phyloP scores from a whole-genome alignment of 2,113 vertebrate species.

The Pipa parva region DNA sequence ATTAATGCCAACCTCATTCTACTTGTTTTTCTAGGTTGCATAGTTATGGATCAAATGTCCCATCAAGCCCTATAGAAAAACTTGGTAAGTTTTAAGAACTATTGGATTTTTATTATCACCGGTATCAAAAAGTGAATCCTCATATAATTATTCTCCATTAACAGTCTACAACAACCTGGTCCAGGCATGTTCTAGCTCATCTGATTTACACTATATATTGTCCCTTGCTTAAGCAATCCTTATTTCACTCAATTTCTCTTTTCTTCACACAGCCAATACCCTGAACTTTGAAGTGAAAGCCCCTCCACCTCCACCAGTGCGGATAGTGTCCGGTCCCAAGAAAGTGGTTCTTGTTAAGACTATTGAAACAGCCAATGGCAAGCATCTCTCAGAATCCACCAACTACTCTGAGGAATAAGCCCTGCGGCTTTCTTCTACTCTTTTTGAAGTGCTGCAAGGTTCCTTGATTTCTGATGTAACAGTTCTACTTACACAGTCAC shows the following conservation, averaged over 20 bases:
- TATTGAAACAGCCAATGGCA: constrained; percentile 51
- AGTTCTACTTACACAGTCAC: no score
- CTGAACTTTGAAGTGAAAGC: background rate
- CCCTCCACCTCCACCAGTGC: background rate
- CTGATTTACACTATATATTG: no score
- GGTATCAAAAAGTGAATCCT: no score
- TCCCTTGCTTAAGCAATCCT: no score
- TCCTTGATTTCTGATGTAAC: no score
- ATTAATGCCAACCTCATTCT: no score
- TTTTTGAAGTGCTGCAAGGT: no score
- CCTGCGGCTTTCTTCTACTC: background rate
- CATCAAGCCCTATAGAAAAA: background rate
- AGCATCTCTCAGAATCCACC: constrained; percentile 50
- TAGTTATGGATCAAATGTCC: background rate
- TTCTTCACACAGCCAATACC: constrained; percentile 12
- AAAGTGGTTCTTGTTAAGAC: constrained; percentile 57
- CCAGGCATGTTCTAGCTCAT: no score
- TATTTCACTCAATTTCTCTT: no score
- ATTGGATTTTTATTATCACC: no score
- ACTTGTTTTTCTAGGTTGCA: background rate
- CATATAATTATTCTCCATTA: no score
- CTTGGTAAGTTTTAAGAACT: background rate
- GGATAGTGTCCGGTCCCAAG: constrained; percentile 16
- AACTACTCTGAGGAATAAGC: constrained; percentile 45
- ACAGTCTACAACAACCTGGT: no score